Evolutionary conservation across 2,113 vertebrate genomes (phyloP), one percentile per base, ranked within the genome.

Genomic region (Macquaria australasica): DNA sequence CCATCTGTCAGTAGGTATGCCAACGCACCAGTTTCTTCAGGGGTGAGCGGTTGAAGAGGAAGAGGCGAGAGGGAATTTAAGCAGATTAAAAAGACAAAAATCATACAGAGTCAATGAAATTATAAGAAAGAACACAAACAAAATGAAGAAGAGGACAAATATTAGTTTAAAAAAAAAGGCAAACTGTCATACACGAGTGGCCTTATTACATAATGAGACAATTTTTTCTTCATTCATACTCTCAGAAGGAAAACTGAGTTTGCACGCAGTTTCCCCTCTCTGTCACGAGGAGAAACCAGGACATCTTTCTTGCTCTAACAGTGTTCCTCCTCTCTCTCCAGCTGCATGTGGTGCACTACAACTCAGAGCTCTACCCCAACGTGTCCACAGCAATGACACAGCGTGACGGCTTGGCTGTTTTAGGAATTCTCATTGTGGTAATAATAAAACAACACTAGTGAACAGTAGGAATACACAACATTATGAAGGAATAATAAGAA

Each of bases 331-430:
- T 74, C 58, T 25, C 58, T 25, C 48, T 82, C 5, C 92, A 98
- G 98, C 94, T 99, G 16, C 98, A 98, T 37, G 91, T 98, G 11
- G 97, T 98, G 8, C 98, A 98, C 89, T 98, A 96, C 67, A 97
- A 99, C 39, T 94, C 96, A 0, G 97, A 97, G 31, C 94, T 95
- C 55, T 98, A 95, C 6, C n/a, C 90, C 64, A 95, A 96, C 51
- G 76, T 97, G 80, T 93, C 93, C 0, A 88, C 91, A 10, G 98
- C 98, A 0, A 96, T 95, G 90, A 93, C 81, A 1, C 94, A 95
- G 48, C 91, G 81, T 0, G 94, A 96, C 0, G 97, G 97, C 12
- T 85, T 98, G 92, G 97, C 97, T 0, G 98, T 98, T 77, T 91
- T 99, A 31, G 97, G 96, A 2, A 79, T 98, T 82, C 95, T 99